These are phyloP conservation scores for Helogale parvula DNA, from an alignment of 2,113 vertebrate genomes.

Conservation along the genomic window DNA sequence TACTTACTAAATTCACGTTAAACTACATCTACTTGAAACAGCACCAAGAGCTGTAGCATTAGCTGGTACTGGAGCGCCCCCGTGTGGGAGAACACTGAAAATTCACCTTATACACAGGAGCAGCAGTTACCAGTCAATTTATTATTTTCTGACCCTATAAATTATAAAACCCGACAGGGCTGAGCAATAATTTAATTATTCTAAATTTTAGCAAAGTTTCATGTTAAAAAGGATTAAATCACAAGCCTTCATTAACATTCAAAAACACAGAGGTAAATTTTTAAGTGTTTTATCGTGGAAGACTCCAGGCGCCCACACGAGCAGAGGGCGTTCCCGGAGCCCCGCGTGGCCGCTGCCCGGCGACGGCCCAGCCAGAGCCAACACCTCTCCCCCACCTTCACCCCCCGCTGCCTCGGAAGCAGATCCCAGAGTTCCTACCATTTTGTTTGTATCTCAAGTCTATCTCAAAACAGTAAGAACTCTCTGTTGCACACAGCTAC, in stretches of 20 bases:
- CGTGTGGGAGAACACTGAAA: constrained; percentile 54
- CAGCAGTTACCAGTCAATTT: neutral
- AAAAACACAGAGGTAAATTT: neutral
- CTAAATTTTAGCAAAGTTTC: neutral
- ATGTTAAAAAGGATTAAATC: constrained; percentile 23
- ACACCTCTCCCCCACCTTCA: neutral
- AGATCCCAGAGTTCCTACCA: neutral
- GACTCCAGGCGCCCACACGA: constrained; percentile 14
- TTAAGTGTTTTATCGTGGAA: neutral
- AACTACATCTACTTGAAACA: neutral
- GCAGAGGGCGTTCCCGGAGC: neutral
- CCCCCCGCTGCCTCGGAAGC: neutral
- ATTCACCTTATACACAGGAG: neutral
- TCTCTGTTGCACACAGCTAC: neutral
- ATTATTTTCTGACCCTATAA: constrained; percentile 18
- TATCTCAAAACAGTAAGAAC: neutral
- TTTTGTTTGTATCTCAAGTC: neutral
- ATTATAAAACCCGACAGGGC: neutral
- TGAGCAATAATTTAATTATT: neutral
- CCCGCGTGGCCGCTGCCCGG: neutral
- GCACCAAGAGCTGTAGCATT: neutral
- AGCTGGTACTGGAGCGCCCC: constrained; percentile 48
- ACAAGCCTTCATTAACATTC: neutral
- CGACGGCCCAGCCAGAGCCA: neutral
- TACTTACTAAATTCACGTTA: neutral